Base-by-base conservation (phyloP, 1,140 invertebrate species). In the Drosophila hydei region DNA sequence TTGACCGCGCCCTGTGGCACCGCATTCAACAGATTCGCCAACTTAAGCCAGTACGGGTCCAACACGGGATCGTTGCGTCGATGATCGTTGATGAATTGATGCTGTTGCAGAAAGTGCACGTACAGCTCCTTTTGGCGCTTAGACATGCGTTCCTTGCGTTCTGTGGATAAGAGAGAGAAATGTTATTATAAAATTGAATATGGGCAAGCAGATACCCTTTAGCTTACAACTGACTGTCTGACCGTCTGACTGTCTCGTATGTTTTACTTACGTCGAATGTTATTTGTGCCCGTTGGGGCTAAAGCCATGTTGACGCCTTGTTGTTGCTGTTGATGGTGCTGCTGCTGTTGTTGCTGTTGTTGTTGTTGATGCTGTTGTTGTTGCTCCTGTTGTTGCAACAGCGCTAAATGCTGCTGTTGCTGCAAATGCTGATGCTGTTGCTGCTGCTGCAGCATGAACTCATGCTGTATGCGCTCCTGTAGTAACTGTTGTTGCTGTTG, bases 71-170 rank as follows among this genome's bases (percentile, higher is more conserved):
- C 89, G 45, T 90, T 90, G 40, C 89, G 84, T 3, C 89, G 60
- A 43, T 90, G 89, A 36, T 90, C 81, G 36, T 90, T 90, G 18
- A 91, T 90, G 40, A 87, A 79, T 25, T 90, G 81, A 72, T 90
- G 81, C 47, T 91, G 89, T 45, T 91, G 89, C 68, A 91, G 56
- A 67, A 90, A 91, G 36, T 89, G 87, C 19, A 91, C 89, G 36
- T 91, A 91, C 4, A 91, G 72, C 50, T 91, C 89, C 59, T 91
- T 91, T 43, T 91, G 89, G 1, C 87, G 75, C 52, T 91, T 91
- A 4, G 89, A 91, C 89, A 91, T 91, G 27, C 89, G 89, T 52
- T 91, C 89, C 63, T 91, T 91, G 18, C 89, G 89, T 71, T 91
- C 89, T 91, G 52, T 3, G 36, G 25, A 19, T 9, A 12, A 27